phyloP scores from a whole-genome alignment of 2,888 invertebrate species.

The Eilema griseolum region DNA sequence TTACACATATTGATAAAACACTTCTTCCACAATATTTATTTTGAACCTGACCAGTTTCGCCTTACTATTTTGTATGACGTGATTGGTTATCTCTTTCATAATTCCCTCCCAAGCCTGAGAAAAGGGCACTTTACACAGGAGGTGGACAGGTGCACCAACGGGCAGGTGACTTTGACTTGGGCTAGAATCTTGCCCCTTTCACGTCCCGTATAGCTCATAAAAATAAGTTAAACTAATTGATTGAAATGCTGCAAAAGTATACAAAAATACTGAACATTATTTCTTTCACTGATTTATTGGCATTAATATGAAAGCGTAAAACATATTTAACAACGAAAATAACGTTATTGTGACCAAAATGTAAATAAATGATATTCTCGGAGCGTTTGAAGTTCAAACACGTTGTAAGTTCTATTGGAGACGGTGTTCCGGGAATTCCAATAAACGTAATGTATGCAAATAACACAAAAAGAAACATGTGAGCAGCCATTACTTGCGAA shows the following conservation, averaged over 20 bases:
- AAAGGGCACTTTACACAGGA: too few relatives aligned
- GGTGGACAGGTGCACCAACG: too few relatives aligned
- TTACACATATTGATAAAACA: too few relatives aligned
- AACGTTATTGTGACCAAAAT: not conserved
- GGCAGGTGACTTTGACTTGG: too few relatives aligned
- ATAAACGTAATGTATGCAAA: not conserved
- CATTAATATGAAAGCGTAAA: not conserved
- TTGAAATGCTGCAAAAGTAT: not conserved
- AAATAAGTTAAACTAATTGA: not conserved
- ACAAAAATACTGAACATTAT: constrained; percentile 1
- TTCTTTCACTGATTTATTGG: constrained; percentile 1
- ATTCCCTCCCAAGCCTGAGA: too few relatives aligned
- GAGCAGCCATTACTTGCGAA: not conserved
- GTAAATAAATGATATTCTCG: not conserved
- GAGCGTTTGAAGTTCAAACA: constrained; percentile 1
- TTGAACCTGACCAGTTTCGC: too few relatives aligned
- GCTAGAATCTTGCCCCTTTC: too few relatives aligned
- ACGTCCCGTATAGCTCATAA: not conserved
- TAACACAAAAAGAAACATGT: not conserved
- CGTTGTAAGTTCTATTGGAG: not conserved
- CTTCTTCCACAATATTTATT: too few relatives aligned
- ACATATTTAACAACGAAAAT: not conserved
- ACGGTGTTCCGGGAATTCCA: not conserved
- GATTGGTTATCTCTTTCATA: too few relatives aligned
- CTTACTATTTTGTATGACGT: too few relatives aligned